Conservation (phyloP, 35 echinoderm and acorn worm genomes). For the Ptychodera flava region DNA sequence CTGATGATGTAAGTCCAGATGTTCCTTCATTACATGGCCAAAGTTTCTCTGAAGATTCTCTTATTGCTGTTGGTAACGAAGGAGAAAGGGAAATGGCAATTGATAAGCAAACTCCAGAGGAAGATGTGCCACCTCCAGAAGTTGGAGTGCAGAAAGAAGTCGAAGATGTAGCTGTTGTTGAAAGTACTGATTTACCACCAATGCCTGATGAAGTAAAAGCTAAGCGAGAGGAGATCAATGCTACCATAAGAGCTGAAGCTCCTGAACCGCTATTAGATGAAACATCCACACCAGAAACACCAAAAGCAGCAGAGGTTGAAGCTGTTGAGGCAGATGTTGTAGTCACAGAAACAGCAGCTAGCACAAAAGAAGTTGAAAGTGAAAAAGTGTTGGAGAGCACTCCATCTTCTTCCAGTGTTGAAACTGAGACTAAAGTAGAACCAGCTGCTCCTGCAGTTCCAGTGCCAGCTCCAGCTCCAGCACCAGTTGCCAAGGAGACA, state of each 20-base stretch:
- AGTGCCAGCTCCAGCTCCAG: constrained; percentile 37
- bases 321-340: neutral
- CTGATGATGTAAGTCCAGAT: no score
- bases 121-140: neutral
- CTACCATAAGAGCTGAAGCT: neutral
- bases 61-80: neutral
- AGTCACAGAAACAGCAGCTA: neutral
- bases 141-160: neutral
- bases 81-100: neutral
- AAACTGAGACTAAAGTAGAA: no score
- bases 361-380: neutral
- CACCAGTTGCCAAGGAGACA: constrained; percentile 31
- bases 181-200: neutral
- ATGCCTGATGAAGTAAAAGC: constrained; percentile 8
- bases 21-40: no score
- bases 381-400: no score
- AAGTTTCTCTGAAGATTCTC: neutral
- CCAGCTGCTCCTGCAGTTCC: neutral
- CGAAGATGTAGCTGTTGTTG: neutral
- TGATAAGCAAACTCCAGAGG: neutral
- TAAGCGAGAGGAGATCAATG: constrained; percentile 4
- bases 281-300: neutral
- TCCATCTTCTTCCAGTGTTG: no score
- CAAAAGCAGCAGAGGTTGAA: neutral
- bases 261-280: neutral